Evolutionary conservation across 2,797 vertebrate genomes (phyloP), one percentile per base, ranked within the genome.

Genomic region (Gallinago solitaria): DNA sequence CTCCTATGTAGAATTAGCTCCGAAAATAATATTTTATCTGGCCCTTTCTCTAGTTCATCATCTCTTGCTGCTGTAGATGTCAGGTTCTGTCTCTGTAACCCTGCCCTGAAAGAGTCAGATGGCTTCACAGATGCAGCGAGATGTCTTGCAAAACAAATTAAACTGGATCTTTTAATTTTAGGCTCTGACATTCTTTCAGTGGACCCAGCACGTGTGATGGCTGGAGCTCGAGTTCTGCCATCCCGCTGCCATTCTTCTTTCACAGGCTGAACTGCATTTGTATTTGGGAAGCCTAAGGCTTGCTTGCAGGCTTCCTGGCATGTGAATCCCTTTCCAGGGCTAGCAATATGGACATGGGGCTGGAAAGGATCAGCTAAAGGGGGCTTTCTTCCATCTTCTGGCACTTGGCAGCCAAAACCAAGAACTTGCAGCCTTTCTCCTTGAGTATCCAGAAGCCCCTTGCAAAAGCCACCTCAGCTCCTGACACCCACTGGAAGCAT

Each of bases 51-150:
- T 67, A 60, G 77, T 80, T 79, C 63, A 28, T 84, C 77, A n/a
- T 82, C 59, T 74, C 70, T 63, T 60, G 56, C 80, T 96, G 86
- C 90, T 92, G 91, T 81, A 89, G 85, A 71, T 87, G 93, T 89
- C 93, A 95, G 81, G 37, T 87, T 91, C 30, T 90, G 80, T 95
- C 90, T 95, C 67, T 68, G 48, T 74, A 91, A 68, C 51, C 77
- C 70, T 94, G 80, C 56, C 50, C 83, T 60, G 84, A 45, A 69
- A 69, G 70, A 53, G 73, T 85, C 5, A n/a, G 82, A 27, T 0
- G 2, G 89, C 85, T 95, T 75, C 90, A 54, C 3, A 6, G 70
- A 54, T 80, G 91, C 87, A 89, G 70, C 73, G 30, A 67, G 65
- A 88, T 76, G 83, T 79, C 87, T 90, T 32, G 63, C 67, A 53